Base-by-base conservation (phyloP, 2,888 invertebrate genomes). In the Callimorpha dominula region DNA sequence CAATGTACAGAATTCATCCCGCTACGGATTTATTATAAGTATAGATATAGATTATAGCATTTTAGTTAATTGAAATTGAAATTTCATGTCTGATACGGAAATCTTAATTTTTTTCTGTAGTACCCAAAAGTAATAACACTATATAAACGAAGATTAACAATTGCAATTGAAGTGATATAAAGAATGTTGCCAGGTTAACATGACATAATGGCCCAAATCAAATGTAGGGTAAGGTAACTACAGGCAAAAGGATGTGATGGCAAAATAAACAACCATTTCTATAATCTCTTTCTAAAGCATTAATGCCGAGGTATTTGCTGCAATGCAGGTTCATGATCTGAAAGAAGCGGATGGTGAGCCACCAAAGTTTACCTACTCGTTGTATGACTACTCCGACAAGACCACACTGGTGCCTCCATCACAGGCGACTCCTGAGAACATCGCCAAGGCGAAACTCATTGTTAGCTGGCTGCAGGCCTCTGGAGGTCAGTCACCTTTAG, bases 381-480 rank as follows among this genome's bases (percentile, higher is more conserved):
- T 84, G 75, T 87, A 84, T 66, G 87, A 89, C 46, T 87, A 91
- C 73, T 85, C 82, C 72, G 83, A 79, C 73, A 80, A 77, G 50
- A 75, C 85, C 3, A 84, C 81, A 1, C 83, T 96, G 52, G 95
- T 96, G 70, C 91, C 95, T 17, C 96, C 97, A 0, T 95, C 94
- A 43, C 92, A 91, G 54, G 97, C 96, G 17, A 96, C 95, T 0
- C 86, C 92, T 0, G 95, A 96, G 52, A 96, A 97, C 88, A 95
- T 97, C n/a, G 92, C 92, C n/a, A 96, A 96, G 80, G 97, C 97
- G 1, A 96, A 96, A 85, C 86, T 95, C 80, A 96, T 96, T 77
- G 94, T 97, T 50, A 92, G 95, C 72, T 90, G 96, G 78, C 91
- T 97, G 67, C 88, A 90, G 60, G 96, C 97, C 3, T 88, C 89